These are phyloP conservation scores for Carcina quercana DNA, from an alignment of 2,888 invertebrate genomes.

Conservation along the genomic window DNA sequence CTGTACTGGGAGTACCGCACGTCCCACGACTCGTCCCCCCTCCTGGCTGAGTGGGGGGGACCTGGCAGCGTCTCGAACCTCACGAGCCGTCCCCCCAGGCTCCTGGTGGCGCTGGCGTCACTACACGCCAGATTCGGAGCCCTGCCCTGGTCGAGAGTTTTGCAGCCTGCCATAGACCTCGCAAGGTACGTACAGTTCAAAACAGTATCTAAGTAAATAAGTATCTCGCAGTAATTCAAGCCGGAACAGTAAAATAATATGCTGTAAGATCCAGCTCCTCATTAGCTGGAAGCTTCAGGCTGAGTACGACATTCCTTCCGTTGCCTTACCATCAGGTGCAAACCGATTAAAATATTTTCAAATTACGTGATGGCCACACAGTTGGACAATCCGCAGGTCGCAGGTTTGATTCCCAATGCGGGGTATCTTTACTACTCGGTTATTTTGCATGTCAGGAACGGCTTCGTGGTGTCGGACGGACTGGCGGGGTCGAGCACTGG, in stretches of 20 bases:
- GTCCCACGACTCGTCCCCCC: slow-evolving; percentile 49
- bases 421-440: too few species aligned
- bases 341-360: too few species aligned
- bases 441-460: slow-evolving; percentile 25
- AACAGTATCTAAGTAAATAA: too few species aligned
- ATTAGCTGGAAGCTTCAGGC: too few species aligned
- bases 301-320: too few species aligned
- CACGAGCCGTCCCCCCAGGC: slow-evolving; percentile 31
- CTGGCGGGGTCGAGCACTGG: slow-evolving; percentile 29
- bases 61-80: slow-evolving; percentile 7
- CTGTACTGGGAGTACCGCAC: slow-evolving; percentile 81
- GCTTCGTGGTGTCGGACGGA: slow-evolving; percentile 36
- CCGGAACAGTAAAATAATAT: too few species aligned
- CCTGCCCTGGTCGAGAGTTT: slow-evolving; percentile 42
- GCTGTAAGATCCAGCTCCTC: too few species aligned
- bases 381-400: too few species aligned
- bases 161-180: slow-evolving; percentile 26
- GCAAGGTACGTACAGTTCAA: slow-evolving; percentile 8
- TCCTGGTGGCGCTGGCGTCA: slow-evolving; percentile 44
- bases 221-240: too few species aligned
- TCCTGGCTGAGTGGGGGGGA: slow-evolving; percentile 61
- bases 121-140: slow-evolving; percentile 43
- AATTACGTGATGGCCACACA: too few species aligned
- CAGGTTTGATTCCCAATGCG: too few species aligned
- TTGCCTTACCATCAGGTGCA: too few species aligned